Evolutionary conservation across 2,113 vertebrate species (phyloP).

Genomic region (Ascaphus truei): DNA sequence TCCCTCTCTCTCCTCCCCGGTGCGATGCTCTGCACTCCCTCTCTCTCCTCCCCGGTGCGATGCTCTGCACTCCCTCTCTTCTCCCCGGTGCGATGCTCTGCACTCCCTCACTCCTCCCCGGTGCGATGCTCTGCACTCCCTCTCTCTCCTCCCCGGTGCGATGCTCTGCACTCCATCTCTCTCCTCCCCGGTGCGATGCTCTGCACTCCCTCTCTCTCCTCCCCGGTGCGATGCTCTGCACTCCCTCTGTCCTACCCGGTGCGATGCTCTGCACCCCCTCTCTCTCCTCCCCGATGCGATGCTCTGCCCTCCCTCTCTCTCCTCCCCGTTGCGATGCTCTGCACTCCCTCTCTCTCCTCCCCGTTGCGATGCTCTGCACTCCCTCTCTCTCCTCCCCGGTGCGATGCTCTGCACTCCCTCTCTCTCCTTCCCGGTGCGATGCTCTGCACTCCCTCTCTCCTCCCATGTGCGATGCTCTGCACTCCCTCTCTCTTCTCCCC

Average conservation of each 20-base stretch:
- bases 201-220: neutral
- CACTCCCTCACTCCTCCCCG: neutral
- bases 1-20: neutral
- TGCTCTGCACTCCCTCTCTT: neutral
- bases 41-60: no score
- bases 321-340: neutral
- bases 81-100: neutral
- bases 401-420: neutral
- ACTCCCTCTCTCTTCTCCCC: neutral
- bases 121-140: neutral
- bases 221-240: neutral
- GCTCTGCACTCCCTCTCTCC: neutral
- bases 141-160: no score
- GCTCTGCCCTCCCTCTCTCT: neutral
- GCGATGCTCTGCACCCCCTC: neutral
- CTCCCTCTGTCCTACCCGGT: no score
- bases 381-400: neutral
- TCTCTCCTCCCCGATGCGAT: neutral
- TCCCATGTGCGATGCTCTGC: no score
- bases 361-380: neutral
- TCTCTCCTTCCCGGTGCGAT: neutral
- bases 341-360: neutral
- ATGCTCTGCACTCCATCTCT: neutral
- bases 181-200: neutral
- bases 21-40: neutral